Conservation (phyloP, 2,888 invertebrate genomes). For the Agonopterix alstromeriana region DNA sequence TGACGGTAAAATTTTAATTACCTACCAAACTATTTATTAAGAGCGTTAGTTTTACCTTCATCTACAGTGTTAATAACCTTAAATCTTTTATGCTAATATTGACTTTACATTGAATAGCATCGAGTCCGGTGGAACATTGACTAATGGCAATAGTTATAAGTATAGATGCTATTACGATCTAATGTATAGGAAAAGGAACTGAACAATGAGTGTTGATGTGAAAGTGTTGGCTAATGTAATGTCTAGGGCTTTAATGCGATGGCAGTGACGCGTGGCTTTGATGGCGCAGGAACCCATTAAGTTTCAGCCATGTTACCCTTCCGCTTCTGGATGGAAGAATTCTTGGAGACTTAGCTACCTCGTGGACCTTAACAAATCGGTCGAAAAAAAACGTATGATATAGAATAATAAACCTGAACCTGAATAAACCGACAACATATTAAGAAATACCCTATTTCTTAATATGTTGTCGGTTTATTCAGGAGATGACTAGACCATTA, state of each 20-base stretch:
- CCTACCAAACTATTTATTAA: constrained; percentile 16
- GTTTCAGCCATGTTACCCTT: too few species aligned
- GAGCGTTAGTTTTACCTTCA: constrained; percentile 9
- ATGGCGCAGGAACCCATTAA: constrained; percentile 22
- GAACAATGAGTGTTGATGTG: constrained; percentile 29
- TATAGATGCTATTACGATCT: constrained; percentile 11
- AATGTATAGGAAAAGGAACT: constrained; percentile 24
- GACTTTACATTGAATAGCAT: constrained; percentile 17
- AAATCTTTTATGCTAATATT: constrained; percentile 27
- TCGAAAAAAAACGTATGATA: too few species aligned
- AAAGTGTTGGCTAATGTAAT: constrained; percentile 36
- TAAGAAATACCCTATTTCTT: too few species aligned
- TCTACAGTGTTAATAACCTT: constrained; percentile 18
- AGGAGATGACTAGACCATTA: too few species aligned
- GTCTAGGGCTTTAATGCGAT: constrained; percentile 26
- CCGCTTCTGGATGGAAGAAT: too few species aligned
- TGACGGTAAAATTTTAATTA: constrained; percentile 9
- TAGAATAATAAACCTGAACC: too few species aligned
- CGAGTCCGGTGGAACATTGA: constrained; percentile 20
- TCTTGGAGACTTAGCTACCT: too few species aligned
- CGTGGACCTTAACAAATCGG: too few species aligned
- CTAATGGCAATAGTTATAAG: constrained; percentile 20
- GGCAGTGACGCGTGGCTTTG: constrained; percentile 29
- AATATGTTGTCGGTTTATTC: too few species aligned
- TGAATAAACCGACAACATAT: too few species aligned